Conservation (phyloP, 2,888 invertebrate genomes). For the Galerucella nymphaeae region DNA sequence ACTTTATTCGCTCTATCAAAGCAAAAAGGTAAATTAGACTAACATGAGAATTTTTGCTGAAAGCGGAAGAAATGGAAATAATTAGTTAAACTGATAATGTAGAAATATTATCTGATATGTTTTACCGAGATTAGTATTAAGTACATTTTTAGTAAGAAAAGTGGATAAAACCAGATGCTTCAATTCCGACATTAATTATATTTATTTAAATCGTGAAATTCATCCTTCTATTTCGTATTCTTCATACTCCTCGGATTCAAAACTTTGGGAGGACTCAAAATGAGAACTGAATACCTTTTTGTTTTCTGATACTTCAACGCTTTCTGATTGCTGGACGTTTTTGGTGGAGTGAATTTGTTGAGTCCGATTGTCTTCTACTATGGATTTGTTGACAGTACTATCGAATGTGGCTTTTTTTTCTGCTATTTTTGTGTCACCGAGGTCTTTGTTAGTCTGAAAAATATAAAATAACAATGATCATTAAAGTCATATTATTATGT, state of each 20-base stretch:
- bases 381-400: conserved; percentile 59
- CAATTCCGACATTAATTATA: conserved; percentile 5
- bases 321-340: conserved; percentile 56
- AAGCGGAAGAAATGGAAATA: neutral
- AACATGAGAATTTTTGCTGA: neutral
- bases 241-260: conserved; percentile 62
- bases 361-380: conserved; percentile 60
- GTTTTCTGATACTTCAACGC: conserved; percentile 57
- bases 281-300: conserved; percentile 60
- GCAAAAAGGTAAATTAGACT: neutral
- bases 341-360: conserved; percentile 58
- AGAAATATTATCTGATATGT: conserved; percentile 6
- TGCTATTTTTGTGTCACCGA: conserved; percentile 59
- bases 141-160: neutral
- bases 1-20: neutral
- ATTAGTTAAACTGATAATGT: conserved; percentile 8
- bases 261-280: conserved; percentile 62
- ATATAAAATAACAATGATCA: neutral
- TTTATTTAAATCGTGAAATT: conserved; percentile 18
- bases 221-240: conserved; percentile 61
- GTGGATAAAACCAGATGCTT: conserved; percentile 19
- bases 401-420: conserved; percentile 62
- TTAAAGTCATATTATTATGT: neutral
- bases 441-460: conserved; percentile 60
- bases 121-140: neutral